phyloP scores from a whole-genome alignment of 2,888 invertebrate genomes.

The Mongoloraphidia duomilia region DNA sequence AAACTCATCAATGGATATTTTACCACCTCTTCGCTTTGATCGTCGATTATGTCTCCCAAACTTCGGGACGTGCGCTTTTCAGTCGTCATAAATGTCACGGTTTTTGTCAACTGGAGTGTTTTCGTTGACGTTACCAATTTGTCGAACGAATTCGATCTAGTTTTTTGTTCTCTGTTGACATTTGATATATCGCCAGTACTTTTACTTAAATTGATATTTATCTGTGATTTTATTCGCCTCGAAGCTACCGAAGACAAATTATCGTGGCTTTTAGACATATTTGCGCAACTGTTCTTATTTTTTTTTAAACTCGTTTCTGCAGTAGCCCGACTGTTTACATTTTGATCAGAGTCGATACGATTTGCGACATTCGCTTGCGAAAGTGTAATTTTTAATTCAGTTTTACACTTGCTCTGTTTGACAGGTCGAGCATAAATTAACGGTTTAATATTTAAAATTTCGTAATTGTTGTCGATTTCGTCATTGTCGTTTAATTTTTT shows the following conservation, averaged over 20 bases:
- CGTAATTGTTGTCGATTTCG: constrained; percentile 8
- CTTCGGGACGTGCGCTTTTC: too few species aligned
- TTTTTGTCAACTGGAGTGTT: too few species aligned
- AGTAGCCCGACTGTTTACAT: not conserved
- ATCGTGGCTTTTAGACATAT: constrained; percentile 2
- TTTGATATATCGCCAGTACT: too few species aligned
- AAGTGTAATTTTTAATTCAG: constrained; percentile 1
- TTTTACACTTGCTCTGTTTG: constrained; percentile 2
- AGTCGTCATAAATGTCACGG: too few species aligned
- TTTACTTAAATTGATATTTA: too few species aligned
- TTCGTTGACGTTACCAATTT: too few species aligned
- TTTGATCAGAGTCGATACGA: not conserved
- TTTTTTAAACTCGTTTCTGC: not conserved
- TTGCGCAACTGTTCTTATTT: not conserved
- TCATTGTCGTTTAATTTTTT: constrained; percentile 4
- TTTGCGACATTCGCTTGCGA: not conserved
- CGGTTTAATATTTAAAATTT: constrained; percentile 17
- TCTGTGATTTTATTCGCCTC: too few species aligned
- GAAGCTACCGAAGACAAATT: not conserved
- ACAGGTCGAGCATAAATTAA: not conserved
- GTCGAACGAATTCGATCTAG: too few species aligned
- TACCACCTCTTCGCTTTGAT: too few species aligned
- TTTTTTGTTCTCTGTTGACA: too few species aligned
- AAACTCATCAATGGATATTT: too few species aligned
- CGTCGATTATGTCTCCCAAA: too few species aligned